These are phyloP conservation scores for Ditylenchus weischeri DNA, from an alignment of 2,888 invertebrate genomes.

Conservation along the genomic window DNA sequence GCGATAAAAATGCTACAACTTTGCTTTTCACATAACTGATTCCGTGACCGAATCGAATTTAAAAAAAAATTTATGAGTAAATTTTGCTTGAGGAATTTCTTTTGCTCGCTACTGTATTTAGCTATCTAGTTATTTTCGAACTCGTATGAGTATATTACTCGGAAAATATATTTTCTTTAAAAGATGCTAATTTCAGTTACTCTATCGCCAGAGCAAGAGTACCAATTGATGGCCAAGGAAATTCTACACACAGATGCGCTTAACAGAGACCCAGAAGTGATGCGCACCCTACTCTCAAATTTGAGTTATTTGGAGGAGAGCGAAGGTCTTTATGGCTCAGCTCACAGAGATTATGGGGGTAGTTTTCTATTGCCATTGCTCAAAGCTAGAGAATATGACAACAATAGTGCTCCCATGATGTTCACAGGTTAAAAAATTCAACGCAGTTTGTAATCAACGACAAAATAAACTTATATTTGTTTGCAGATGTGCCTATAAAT, in stretches of 20 bases:
- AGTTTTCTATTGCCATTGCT: slow-evolving; percentile 54
- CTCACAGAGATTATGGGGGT: slow-evolving; percentile 48
- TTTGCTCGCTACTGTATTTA: too few species aligned
- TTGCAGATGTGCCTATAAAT: slow-evolving; percentile 51
- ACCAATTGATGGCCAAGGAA: slow-evolving; percentile 31
- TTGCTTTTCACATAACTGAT: too few species aligned
- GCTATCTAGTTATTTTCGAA: too few species aligned
- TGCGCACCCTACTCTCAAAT: slow-evolving; percentile 29
- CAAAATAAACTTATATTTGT: slow-evolving; percentile 10
- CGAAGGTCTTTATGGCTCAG: slow-evolving; percentile 19
- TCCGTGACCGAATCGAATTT: too few species aligned
- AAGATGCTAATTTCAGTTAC: background rate
- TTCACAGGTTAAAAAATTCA: slow-evolving; percentile 46
- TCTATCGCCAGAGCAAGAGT: slow-evolving; percentile 16
- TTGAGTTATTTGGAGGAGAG: slow-evolving; percentile 20
- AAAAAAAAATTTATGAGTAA: too few species aligned
- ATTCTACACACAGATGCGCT: slow-evolving; percentile 36
- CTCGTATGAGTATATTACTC: too few species aligned
- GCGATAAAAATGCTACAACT: too few species aligned
- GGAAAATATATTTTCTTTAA: too few species aligned
- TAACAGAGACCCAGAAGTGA: slow-evolving; percentile 24
- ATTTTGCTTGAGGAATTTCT: too few species aligned
- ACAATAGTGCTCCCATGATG: slow-evolving; percentile 51
- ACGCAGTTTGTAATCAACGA: too few species aligned
- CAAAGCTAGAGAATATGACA: slow-evolving; percentile 51